A percentile compares a stretch with the other conserved stretches of the same genome.
These are phyloP conservation scores for Dimorphilus gyrociliatus DNA, from an alignment of 2,888 invertebrate species.

Conservation along the genomic window DNA sequence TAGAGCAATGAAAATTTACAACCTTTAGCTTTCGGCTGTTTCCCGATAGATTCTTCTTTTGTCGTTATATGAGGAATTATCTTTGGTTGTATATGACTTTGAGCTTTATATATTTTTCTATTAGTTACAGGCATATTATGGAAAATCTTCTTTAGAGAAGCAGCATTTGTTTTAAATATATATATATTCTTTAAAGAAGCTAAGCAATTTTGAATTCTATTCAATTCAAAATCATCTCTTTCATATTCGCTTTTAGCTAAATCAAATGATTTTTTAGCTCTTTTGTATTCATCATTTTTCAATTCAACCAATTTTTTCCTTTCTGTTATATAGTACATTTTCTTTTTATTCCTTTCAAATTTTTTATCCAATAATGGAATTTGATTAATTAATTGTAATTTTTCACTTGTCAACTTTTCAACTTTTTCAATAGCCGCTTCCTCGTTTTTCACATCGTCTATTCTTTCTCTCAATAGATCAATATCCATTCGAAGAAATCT, in stretches of 20 bases:
- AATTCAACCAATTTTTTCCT: conserved; percentile 10
- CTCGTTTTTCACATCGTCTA: conserved; percentile 2
- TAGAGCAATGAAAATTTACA: too few relatives aligned
- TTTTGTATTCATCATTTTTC: conserved; percentile 12
- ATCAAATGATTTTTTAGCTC: conserved; percentile 5
- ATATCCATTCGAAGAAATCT: conserved; percentile 18
- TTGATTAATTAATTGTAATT: conserved; percentile 10
- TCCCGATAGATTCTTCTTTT: too few relatives aligned
- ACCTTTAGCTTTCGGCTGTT: too few relatives aligned
- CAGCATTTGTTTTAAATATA: conserved; percentile 18
- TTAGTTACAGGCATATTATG: conserved; percentile 19
- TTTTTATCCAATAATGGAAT: conserved; percentile 15
- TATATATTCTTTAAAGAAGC: conserved; percentile 19
- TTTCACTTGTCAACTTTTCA: conserved; percentile 6
- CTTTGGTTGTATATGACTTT: too few relatives aligned
- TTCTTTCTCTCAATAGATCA: conserved; percentile 17
- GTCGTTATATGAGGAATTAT: too few relatives aligned
- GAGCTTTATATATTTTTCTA: too few relatives aligned
- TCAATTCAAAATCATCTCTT: conserved; percentile 16
- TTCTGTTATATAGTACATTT: conserved; percentile 15
- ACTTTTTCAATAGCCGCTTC: conserved; percentile 4
- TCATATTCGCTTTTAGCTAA: conserved; percentile 12
- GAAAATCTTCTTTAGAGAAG: conserved; percentile 24
- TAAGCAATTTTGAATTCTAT: conserved; percentile 16
- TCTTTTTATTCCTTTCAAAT: conserved; percentile 16